A percentile compares a stretch with the other conserved stretches of the same genome.
Conservation (phyloP, 2,888 invertebrate species). For the Hipparchia sbordonii region DNA sequence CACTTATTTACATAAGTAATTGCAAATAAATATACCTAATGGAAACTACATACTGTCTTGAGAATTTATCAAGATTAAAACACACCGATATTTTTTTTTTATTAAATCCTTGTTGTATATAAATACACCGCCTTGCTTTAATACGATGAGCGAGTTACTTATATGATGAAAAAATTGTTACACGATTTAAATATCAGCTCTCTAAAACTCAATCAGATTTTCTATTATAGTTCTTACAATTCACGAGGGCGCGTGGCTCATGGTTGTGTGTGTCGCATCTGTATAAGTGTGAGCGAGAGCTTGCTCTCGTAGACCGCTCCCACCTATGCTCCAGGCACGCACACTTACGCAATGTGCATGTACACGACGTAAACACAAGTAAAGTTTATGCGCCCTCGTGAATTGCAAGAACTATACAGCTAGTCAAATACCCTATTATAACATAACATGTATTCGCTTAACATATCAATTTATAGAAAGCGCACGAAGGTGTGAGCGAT, state of each 20-base stretch:
- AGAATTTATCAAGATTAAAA: background rate
- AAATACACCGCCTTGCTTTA: background rate
- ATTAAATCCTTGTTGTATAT: background rate
- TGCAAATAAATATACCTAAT: background rate
- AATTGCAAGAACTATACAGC: background rate
- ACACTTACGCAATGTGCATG: too few species aligned
- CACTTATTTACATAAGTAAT: background rate
- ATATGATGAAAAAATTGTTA: background rate
- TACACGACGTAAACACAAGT: too few species aligned
- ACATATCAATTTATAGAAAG: constrained; percentile 58
- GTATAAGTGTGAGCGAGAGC: too few species aligned
- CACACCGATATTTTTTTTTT: background rate
- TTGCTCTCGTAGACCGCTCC: too few species aligned
- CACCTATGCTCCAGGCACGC: too few species aligned
- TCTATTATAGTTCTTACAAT: background rate
- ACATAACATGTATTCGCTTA: constrained; percentile 57
- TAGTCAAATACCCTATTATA: constrained; percentile 39
- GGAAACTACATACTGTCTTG: background rate
- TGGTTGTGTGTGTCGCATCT: too few species aligned
- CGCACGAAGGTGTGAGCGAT: constrained; percentile 69
- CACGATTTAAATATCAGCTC: background rate
- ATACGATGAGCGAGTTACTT: background rate
- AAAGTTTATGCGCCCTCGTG: too few species aligned
- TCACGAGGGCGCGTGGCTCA: too few species aligned
- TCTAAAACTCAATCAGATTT: too few species aligned